Evolutionary conservation across 2,113 vertebrate genomes (phyloP), one percentile per base, ranked within the genome.

Genomic region (Chamaea fasciata): DNA sequence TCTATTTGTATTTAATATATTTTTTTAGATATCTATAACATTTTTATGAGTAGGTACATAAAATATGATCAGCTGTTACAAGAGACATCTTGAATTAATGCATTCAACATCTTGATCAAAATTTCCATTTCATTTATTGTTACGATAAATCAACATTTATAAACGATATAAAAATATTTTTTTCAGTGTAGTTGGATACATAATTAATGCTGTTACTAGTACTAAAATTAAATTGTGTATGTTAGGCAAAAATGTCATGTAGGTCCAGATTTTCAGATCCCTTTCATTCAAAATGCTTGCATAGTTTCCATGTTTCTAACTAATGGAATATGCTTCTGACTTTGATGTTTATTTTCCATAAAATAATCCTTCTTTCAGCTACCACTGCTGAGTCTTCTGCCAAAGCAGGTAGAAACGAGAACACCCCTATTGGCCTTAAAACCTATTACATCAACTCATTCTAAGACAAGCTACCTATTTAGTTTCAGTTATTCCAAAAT

Each of bases 1-100:
- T 93, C 46, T 89, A 89, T 95, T 92, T 96, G 53, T 77, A 84
- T 95, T 95, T 93, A 92, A 96, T 92, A 70, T 90, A 92, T 93
- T 92, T 70, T 87, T 93, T 95, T 81, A 68, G 82, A 64, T 92
- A 84, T 93, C 26, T 91, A 33, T 75, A 96, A 93, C 67, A 94
- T 87, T 97, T 96, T 92, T 86, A 87, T 95, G 77, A 92, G 65
- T 85, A 87, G 55, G 63, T 85, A 70, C 35, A 80, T 69, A 95
- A 94, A 95, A 92, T 74, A 92, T 35, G 79, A 94, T 92, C 69
- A 86, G 42, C 67, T 91, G 63, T 83, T 92, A 60, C 52, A 92
- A 83, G 81, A 91, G 39, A 63, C 12, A 75, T 94, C 94, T 96
- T 96, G 64, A 75, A 77, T 96, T 95, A 89, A 95, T 62, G 13